Evolutionary conservation across 1,140 invertebrate genomes (phyloP).

Genomic region (Potamilus streckersoni): DNA sequence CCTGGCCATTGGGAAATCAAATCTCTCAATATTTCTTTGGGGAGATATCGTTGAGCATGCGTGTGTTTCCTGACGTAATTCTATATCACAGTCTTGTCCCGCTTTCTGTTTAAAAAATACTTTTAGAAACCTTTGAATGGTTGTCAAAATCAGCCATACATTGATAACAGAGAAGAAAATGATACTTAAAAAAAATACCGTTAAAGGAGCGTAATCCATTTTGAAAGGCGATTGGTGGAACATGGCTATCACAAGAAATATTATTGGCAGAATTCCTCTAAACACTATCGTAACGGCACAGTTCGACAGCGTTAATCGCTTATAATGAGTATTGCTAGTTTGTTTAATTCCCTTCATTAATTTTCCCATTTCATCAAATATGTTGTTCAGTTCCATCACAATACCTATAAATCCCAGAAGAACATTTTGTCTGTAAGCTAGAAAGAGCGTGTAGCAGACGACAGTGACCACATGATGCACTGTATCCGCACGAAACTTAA

Average conservation of each 20-base stretch:
- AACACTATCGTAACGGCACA: constrained; percentile 29
- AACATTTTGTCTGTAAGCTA: constrained; percentile 35
- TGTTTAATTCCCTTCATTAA: constrained; percentile 5
- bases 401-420: constrained; percentile 37
- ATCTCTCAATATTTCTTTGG: constrained; percentile 5
- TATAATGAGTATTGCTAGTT: constrained; percentile 24
- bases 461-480: constrained; percentile 38
- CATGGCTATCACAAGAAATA: constrained; percentile 41
- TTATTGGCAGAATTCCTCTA: constrained; percentile 33
- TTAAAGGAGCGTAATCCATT: constrained; percentile 38
- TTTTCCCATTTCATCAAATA: constrained; percentile 34
- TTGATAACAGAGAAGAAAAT: constrained; percentile 49
- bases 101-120: constrained; percentile 18
- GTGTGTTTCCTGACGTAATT: background rate
- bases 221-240: constrained; percentile 40
- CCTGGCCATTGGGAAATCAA: constrained; percentile 18
- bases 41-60: background rate
- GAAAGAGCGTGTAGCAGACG: constrained; percentile 33
- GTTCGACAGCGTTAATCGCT: constrained; percentile 24
- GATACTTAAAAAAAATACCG: constrained; percentile 42
- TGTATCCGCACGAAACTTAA: constrained; percentile 25
- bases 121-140: constrained; percentile 36
- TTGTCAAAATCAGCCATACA: constrained; percentile 38
- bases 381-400: constrained; percentile 32
- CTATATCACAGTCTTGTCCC: background rate